A percentile compares a stretch with the other conserved stretches of the same genome.
These are phyloP conservation scores for Botia kubotai DNA, from an alignment of 2,797 vertebrate genomes.

Conservation along the genomic window DNA sequence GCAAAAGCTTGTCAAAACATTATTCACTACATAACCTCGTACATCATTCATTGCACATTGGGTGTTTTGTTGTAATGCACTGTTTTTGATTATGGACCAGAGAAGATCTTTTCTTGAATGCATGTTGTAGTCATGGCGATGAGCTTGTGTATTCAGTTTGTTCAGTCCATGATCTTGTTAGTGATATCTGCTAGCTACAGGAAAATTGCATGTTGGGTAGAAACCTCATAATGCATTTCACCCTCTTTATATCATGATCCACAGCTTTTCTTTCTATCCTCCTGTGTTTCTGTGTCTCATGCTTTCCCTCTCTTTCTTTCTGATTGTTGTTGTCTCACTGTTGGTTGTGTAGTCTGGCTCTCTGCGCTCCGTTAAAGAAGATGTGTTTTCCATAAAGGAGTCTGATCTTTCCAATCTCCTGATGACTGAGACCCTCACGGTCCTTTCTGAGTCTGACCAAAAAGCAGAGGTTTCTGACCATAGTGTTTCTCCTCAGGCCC, in stretches of 20 bases:
- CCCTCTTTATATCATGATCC: no score
- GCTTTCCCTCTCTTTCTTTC: conserved; percentile 23
- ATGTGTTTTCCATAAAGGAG: conserved; percentile 62
- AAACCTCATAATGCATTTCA: no score
- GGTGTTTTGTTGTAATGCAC: no score
- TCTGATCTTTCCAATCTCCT: conserved; percentile 45
- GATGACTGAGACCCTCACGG: conserved; percentile 12
- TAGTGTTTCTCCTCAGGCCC: conserved; percentile 64
- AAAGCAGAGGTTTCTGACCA: conserved; percentile 50
- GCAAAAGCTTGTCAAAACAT: no score
- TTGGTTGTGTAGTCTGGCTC: conserved; percentile 82
- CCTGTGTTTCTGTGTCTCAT: conserved; percentile 1
- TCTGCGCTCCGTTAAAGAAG: conserved; percentile 80
- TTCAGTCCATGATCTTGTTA: not conserved
- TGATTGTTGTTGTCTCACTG: conserved; percentile 41
- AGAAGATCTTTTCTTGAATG: not conserved
- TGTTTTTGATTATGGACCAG: not conserved
- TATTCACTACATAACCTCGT: no score
- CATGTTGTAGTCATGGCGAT: no score
- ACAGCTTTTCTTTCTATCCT: not conserved
- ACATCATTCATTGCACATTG: no score
- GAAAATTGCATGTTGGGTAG: no score
- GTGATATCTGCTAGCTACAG: not conserved
- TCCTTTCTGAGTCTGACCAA: conserved; percentile 61
- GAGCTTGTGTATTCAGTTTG: not conserved